These are phyloP conservation scores for Hirtodrosophila duncani DNA, from an alignment of 2,888 invertebrate species.

Conservation along the genomic window DNA sequence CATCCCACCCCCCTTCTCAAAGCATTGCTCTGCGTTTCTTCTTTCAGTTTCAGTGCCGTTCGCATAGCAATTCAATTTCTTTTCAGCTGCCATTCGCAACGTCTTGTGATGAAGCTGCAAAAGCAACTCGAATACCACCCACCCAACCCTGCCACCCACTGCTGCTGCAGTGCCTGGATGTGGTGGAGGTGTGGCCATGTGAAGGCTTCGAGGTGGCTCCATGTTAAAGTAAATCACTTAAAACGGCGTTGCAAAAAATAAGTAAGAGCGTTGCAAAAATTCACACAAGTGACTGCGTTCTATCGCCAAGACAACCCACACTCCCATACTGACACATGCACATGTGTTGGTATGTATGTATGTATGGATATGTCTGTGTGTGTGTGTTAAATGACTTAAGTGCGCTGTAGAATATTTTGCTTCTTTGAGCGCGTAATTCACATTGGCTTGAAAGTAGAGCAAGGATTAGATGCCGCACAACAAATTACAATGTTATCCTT, in stretches of 20 bases:
- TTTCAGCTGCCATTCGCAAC: constrained; percentile 56
- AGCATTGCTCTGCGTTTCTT: constrained; percentile 34
- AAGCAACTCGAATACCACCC: too few relatives aligned
- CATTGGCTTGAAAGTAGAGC: constrained; percentile 59
- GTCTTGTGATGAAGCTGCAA: constrained; percentile 62
- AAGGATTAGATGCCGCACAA: constrained; percentile 59
- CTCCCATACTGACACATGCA: too few relatives aligned
- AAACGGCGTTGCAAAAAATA: too few relatives aligned
- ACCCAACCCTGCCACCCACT: not conserved
- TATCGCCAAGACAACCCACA: too few relatives aligned
- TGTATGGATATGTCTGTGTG: not conserved
- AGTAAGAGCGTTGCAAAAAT: constrained; percentile 54
- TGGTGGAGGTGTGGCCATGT: not conserved
- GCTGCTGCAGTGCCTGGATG: not conserved
- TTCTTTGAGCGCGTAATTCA: constrained; percentile 52
- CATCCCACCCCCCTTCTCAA: not conserved
- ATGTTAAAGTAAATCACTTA: constrained; percentile 60
- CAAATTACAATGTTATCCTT: constrained; percentile 52
- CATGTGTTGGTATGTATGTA: not conserved
- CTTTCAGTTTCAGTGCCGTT: constrained; percentile 10
- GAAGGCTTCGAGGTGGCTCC: constrained; percentile 17
- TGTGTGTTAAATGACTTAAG: constrained; percentile 11
- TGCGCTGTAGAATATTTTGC: constrained; percentile 42
- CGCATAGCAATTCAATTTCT: constrained; percentile 62
- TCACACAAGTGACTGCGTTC: constrained; percentile 26